Conservation (phyloP, 2,113 vertebrate species). For the Engraulis encrasicolus region DNA sequence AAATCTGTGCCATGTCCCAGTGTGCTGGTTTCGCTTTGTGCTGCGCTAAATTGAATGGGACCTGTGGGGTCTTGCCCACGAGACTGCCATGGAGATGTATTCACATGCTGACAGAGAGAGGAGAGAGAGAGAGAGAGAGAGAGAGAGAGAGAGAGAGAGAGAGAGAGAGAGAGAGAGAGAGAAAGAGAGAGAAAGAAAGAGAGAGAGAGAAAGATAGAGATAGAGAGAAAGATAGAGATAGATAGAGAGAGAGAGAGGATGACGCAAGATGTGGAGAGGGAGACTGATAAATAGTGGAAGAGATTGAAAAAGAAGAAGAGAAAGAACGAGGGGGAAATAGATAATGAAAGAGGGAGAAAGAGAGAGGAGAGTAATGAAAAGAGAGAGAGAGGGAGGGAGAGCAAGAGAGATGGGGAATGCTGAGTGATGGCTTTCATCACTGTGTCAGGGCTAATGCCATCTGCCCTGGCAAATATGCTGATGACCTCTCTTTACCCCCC, state of each 20-base stretch:
- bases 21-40: not conserved
- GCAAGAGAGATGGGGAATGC: not conserved
- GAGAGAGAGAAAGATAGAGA: too few species aligned
- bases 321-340: not conserved
- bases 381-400: not conserved
- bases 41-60: not conserved
- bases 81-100: not conserved
- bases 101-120: not conserved
- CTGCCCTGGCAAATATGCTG: slow-evolving; percentile 5
- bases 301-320: not conserved
- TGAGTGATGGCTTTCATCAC: slow-evolving; percentile 7
- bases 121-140: not conserved
- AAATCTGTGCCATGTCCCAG: not conserved
- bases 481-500: not conserved
- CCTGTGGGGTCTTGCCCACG: slow-evolving; percentile 13
- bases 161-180: not conserved
- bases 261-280: too few species aligned
- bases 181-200: not conserved
- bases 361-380: not conserved
- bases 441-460: slow-evolving; percentile 7
- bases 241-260: not conserved
- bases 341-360: not conserved
- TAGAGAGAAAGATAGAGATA: not conserved
- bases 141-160: not conserved
- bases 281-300: not conserved